Conservation (phyloP, 92 coral and sea anemone genomes). For the Muricea muricata region DNA sequence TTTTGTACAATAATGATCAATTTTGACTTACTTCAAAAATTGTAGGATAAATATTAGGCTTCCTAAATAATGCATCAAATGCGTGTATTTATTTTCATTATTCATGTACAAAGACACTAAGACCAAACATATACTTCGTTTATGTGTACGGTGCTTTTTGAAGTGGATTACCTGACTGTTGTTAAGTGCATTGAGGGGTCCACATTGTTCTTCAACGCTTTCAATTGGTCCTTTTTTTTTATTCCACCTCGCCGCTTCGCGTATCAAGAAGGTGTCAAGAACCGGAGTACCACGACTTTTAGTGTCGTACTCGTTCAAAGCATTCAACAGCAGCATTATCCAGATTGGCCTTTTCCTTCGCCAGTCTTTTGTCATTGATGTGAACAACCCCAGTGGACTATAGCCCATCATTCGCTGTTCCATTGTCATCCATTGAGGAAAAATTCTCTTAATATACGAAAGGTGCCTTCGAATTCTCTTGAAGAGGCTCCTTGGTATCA, state of each 20-base stretch:
- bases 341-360: conserved; percentile 91
- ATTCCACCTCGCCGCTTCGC: conserved; percentile 70
- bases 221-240: conserved; percentile 88
- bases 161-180: conserved; percentile 78
- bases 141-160: no score
- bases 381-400: conserved; percentile 73
- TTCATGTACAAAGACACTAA: no score
- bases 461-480: conserved; percentile 81
- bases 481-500: conserved; percentile 75
- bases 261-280: conserved; percentile 83
- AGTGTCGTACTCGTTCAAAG: conserved; percentile 89
- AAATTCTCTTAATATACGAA: conserved; percentile 78
- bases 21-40: no score
- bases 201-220: conserved; percentile 90
- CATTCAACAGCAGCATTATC: conserved; percentile 94
- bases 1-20: no score
- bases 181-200: conserved; percentile 88
- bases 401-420: conserved; percentile 9
- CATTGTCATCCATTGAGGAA: conserved; percentile 79
- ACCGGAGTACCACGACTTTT: conserved; percentile 88
- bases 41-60: no score
- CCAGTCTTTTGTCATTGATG: conserved; percentile 91
- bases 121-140: no score
- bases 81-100: no score
- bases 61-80: no score